A percentile compares a stretch with the other conserved stretches of the same genome.
These are phyloP conservation scores for Ceratina calcarata DNA, from an alignment of 1,140 invertebrate species.

Conservation along the genomic window DNA sequence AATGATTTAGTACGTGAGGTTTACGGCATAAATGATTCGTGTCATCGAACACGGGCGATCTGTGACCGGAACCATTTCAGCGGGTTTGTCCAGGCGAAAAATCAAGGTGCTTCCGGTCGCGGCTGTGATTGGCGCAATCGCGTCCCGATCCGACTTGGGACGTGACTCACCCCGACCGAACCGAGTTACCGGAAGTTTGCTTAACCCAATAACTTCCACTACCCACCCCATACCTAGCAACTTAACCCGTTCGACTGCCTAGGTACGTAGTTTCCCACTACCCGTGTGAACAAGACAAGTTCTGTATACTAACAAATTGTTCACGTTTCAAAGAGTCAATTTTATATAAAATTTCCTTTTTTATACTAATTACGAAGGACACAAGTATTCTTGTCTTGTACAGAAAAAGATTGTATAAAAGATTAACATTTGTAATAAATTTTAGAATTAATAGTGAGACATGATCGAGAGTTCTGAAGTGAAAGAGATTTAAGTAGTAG, in stretches of 20 bases:
- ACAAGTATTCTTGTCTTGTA: no score
- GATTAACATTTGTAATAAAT: no score
- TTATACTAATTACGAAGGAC: no score
- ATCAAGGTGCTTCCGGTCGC: conserved; percentile 24
- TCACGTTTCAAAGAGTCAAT: not conserved
- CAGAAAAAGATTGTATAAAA: no score
- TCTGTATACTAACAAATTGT: not conserved
- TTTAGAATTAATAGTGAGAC: no score
- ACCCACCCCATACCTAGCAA: no score
- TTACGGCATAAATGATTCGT: not conserved
- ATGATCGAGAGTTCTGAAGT: no score
- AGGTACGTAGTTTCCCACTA: not conserved
- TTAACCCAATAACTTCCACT: conserved; percentile 54
- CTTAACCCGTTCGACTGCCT: not conserved
- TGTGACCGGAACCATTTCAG: conserved; percentile 38
- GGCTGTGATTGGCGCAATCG: conserved; percentile 40
- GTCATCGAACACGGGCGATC: conserved; percentile 25
- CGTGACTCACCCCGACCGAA: conserved; percentile 33
- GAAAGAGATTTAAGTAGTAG: no score
- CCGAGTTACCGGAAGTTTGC: conserved; percentile 56
- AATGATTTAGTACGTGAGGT: not conserved
- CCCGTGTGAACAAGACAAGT: not conserved
- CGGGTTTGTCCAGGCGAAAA: conserved; percentile 30
- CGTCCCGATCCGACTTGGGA: not conserved
- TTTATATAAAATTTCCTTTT: not conserved